Evolutionary conservation across 2,888 invertebrate species (phyloP).

Genomic region (Sminthurides aquaticus): DNA sequence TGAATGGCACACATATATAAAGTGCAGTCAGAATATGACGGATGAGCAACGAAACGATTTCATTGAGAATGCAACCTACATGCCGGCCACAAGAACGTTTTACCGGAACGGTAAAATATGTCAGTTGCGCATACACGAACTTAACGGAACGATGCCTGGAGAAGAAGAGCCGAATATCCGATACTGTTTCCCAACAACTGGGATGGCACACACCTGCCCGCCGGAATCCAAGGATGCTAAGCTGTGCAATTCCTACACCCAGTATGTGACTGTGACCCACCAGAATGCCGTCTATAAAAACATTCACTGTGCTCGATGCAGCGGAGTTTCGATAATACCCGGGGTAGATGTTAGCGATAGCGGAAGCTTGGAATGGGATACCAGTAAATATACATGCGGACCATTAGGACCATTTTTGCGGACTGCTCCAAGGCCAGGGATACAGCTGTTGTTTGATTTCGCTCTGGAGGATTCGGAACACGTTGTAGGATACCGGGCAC

Average conservation of each 20-base stretch:
- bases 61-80: not conserved
- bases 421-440: not conserved
- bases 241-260: not conserved
- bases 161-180: not conserved
- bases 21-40: not conserved
- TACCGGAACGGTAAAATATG: not conserved
- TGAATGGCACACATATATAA: not conserved
- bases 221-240: not conserved
- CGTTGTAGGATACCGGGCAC: slow-evolving; percentile 28
- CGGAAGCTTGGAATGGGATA: not conserved
- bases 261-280: not conserved
- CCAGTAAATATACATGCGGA: not conserved
- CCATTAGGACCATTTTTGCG: not conserved
- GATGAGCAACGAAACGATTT: not conserved
- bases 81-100: not conserved
- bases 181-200: not conserved
- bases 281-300: not conserved
- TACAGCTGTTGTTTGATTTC: not conserved
- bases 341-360: not conserved
- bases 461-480: not conserved
- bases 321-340: not conserved
- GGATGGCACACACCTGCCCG: not conserved
- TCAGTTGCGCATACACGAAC: not conserved
- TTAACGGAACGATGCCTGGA: not conserved
- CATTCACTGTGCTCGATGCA: not conserved